Evolutionary conservation across 2,797 vertebrate species (phyloP).

Genomic region (Naso thynnoides): DNA sequence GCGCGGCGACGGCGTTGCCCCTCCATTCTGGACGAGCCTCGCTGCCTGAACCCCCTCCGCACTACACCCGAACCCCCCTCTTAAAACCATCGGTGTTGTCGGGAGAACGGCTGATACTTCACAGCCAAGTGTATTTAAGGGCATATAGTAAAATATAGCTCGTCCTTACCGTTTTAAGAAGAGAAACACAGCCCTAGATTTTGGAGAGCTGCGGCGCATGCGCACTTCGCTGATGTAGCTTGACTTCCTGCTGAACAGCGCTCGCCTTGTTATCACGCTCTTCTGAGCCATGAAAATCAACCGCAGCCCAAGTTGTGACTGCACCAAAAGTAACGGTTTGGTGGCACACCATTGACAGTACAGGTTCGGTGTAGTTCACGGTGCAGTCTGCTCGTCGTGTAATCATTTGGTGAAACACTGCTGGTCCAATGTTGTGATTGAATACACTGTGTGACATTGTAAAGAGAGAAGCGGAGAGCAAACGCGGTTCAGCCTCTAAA

Average conservation of each 20-base stretch:
- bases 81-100: background rate
- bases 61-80: background rate
- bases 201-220: constrained; percentile 80
- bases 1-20: constrained; percentile 80
- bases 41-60: constrained; percentile 48
- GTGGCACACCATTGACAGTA: too few species aligned
- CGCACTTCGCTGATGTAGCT: constrained; percentile 63
- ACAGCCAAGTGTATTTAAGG: background rate
- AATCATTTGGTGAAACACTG: background rate
- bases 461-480: background rate
- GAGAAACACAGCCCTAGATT: constrained; percentile 82
- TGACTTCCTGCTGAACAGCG: constrained; percentile 83
- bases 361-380: too few species aligned
- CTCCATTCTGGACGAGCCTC: constrained; percentile 77
- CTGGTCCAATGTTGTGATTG: background rate
- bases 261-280: constrained; percentile 56
- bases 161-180: constrained; percentile 85
- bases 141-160: constrained; percentile 2
- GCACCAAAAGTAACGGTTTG: rapidly evolving
- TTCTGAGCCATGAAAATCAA: constrained; percentile 15
- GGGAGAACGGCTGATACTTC: background rate
- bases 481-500: too few species aligned
- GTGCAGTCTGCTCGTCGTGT: too few species aligned
- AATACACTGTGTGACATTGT: background rate
- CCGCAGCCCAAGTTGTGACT: too few species aligned